A percentile compares a stretch with the other conserved stretches of the same genome.
phyloP scores from a whole-genome alignment of 2,113 vertebrate genomes.

The Scortum barcoo region DNA sequence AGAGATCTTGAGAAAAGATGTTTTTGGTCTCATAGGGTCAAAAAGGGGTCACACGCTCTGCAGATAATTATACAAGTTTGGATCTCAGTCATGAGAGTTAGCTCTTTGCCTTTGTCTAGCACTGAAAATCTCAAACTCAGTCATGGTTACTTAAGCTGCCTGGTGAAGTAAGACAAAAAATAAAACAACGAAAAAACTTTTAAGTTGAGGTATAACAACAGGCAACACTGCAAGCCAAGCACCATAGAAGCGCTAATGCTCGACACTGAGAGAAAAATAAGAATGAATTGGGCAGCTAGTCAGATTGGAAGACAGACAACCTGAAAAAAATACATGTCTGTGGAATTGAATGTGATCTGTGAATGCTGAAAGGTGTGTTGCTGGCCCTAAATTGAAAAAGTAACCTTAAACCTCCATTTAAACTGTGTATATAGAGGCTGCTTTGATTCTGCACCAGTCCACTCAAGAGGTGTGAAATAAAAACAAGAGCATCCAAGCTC shows the following conservation, averaged over 20 bases:
- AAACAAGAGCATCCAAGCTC: conserved; percentile 38
- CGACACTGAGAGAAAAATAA: background rate
- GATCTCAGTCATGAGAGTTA: background rate
- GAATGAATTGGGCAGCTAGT: background rate
- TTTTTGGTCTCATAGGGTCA: conserved; percentile 42
- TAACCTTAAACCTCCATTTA: conserved; percentile 4
- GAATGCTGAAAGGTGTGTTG: background rate
- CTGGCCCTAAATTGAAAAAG: conserved; percentile 10
- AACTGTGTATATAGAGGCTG: conserved; percentile 7
- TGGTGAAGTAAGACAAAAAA: conserved; percentile 1
- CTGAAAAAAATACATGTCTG: conserved; percentile 3
- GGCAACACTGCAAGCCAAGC: background rate
- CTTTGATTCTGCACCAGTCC: conserved; percentile 24
- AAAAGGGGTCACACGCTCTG: conserved; percentile 2
- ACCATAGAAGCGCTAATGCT: background rate
- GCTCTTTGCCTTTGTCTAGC: conserved; percentile 2
- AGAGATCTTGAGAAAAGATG: conserved; percentile 40
- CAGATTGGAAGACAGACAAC: background rate
- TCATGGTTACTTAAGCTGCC: conserved; percentile 13
- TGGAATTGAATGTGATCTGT: conserved; percentile 1
- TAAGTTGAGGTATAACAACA: conserved; percentile 14
- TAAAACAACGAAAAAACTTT: conserved; percentile 7
- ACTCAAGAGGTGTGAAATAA: conserved; percentile 47
- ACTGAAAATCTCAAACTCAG: conserved; percentile 28
- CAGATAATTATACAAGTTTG: conserved; percentile 34